These are phyloP conservation scores for Lissonota sp. DNA, from an alignment of 2,888 invertebrate species.

Conservation along the genomic window DNA sequence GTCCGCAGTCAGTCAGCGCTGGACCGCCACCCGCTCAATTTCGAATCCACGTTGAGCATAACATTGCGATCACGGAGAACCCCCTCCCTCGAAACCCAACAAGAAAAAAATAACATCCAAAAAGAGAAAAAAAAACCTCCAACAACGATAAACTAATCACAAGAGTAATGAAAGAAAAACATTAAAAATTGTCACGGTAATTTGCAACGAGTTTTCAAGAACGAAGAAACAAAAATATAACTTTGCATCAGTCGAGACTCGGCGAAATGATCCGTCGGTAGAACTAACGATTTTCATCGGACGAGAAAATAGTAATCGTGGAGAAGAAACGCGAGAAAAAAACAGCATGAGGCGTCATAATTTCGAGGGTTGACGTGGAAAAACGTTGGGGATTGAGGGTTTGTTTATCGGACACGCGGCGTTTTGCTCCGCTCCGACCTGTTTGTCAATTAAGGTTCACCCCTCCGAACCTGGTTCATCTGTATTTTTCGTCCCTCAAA, in stretches of 20 bases:
- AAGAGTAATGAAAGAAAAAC: neutral
- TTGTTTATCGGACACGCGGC: neutral
- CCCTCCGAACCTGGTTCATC: conserved; percentile 65
- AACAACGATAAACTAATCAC: neutral
- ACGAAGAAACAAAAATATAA: neutral
- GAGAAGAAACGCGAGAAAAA: too few species aligned
- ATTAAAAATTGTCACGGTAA: neutral
- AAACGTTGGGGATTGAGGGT: neutral
- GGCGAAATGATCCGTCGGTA: conserved; percentile 5
- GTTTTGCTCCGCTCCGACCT: neutral
- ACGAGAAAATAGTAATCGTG: neutral
- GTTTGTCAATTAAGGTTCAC: conserved; percentile 61
- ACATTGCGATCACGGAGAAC: conserved; percentile 16
- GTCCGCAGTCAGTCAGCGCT: conserved; percentile 84
- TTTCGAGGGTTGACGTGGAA: neutral
- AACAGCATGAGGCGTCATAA: conserved; percentile 1
- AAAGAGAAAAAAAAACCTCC: neutral
- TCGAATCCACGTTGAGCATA: conserved; percentile 69
- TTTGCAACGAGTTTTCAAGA: neutral
- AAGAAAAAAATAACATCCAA: conserved; percentile 7
- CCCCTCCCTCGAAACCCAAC: neutral
- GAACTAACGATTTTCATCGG: conserved; percentile 10
- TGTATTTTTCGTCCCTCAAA: conserved; percentile 43
- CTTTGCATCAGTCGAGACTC: too few species aligned
- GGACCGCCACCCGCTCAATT: conserved; percentile 83